Conservation (phyloP, 2,113 vertebrate species). For the Sterrhoptilus dennistouni region DNA sequence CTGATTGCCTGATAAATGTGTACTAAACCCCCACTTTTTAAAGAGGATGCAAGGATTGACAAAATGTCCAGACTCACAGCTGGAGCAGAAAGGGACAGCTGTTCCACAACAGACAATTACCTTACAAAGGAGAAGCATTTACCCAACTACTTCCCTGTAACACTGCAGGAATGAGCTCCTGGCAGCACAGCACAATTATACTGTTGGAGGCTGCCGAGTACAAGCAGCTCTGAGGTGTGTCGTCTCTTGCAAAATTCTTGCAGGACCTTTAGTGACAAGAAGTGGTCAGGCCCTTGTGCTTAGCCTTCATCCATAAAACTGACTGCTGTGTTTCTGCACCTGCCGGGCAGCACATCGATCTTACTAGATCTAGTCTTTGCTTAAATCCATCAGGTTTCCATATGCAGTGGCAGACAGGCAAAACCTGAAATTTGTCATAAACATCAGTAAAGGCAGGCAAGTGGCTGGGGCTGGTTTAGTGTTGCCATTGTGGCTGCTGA, state of each 20-base stretch:
- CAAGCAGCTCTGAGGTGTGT: not conserved
- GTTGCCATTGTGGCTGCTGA: not conserved
- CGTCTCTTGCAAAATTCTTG: not conserved
- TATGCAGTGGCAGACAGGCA: slow-evolving; percentile 28
- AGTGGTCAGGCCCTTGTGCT: not conserved
- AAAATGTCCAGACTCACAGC: not conserved
- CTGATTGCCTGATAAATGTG: slow-evolving; percentile 40
- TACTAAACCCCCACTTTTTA: not conserved
- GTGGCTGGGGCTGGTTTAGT: not conserved
- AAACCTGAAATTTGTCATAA: slow-evolving; percentile 19
- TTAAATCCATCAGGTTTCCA: slow-evolving; percentile 41
- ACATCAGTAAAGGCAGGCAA: not conserved
- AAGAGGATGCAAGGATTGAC: slow-evolving; percentile 9
- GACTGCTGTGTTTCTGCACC: not conserved
- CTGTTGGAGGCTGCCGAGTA: not conserved
- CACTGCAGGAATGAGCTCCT: not conserved
- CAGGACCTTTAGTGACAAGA: not conserved
- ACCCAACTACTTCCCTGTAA: not conserved
- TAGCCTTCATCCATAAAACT: not conserved
- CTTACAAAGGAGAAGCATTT: not conserved
- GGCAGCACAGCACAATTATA: not conserved
- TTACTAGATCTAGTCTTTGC: slow-evolving; percentile 28
- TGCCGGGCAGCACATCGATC: slow-evolving; percentile 1
- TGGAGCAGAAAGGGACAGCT: slow-evolving; percentile 3
- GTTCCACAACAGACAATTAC: not conserved